phyloP scores from a whole-genome alignment of 1,140 invertebrate genomes.

The Stegodyphus mimosarum region DNA sequence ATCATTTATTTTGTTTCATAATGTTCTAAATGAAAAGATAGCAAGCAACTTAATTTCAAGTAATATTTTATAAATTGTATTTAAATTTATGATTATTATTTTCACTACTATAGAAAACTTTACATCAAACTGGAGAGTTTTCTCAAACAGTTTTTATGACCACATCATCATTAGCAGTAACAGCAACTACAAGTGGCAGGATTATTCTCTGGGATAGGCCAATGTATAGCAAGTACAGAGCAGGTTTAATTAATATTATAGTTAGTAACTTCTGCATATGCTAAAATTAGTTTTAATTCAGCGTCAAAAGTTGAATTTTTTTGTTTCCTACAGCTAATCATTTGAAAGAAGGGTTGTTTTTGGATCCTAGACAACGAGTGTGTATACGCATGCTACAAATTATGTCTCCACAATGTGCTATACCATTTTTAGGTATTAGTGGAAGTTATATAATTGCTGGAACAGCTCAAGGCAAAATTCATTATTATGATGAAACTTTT shows the following conservation, averaged over 20 bases:
- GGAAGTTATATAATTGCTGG: slow-evolving; percentile 19
- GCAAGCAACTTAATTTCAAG: too few species aligned
- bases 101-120: too few species aligned
- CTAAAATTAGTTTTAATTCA: too few species aligned
- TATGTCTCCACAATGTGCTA: slow-evolving; percentile 2
- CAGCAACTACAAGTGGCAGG: slow-evolving; percentile 27
- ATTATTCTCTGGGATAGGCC: slow-evolving; percentile 26
- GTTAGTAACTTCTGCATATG: too few species aligned
- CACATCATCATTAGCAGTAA: slow-evolving; percentile 10
- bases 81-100: too few species aligned
- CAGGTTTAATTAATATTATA: background rate
- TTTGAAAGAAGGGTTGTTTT: background rate
- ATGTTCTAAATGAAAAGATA: too few species aligned
- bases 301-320: too few species aligned
- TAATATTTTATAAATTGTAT: too few species aligned
- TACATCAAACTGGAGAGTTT: slow-evolving; percentile 27
- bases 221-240: background rate
- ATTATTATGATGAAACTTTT: slow-evolving; percentile 18
- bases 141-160: slow-evolving; percentile 22
- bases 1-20: too few species aligned
- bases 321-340: background rate
- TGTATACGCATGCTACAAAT: slow-evolving; percentile 26
- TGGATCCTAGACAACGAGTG: slow-evolving; percentile 9
- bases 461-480: slow-evolving; percentile 15
- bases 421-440: background rate